A percentile compares a stretch with the other conserved stretches of the same genome.
phyloP scores from a whole-genome alignment of 2,113 vertebrate species.

The Nothobranchius furzeri region DNA sequence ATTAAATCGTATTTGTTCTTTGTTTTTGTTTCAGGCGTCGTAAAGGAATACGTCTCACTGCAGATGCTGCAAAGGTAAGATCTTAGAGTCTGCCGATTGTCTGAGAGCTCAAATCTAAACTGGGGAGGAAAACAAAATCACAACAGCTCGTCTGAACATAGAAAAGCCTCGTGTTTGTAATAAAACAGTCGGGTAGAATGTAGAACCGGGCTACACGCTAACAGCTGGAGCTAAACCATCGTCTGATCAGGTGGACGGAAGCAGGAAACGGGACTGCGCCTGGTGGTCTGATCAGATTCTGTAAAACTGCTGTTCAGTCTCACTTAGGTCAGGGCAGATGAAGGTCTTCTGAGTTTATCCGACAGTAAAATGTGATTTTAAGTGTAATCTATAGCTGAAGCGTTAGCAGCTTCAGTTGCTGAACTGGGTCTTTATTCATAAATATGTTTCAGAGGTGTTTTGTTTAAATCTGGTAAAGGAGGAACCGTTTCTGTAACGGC shows the following conservation, averaged over 20 bases:
- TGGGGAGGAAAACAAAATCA: no score
- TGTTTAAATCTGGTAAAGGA: neutral
- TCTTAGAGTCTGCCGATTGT: no score
- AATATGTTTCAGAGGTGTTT: neutral
- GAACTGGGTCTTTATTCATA: neutral
- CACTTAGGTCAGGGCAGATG: neutral
- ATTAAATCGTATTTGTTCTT: neutral
- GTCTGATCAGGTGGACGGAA: constrained; percentile 27
- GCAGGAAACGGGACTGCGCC: neutral
- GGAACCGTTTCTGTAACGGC: neutral
- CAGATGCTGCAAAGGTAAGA: constrained; percentile 47
- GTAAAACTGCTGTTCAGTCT: neutral
- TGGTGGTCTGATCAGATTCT: constrained; percentile 18
- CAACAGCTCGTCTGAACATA: no score
- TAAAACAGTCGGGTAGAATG: no score
- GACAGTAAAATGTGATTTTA: no score
- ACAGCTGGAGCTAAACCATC: no score
- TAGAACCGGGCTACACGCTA: no score
- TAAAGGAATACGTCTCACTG: constrained; percentile 6
- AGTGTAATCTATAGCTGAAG: neutral
- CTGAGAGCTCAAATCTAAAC: no score
- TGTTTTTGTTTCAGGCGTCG: constrained; percentile 37
- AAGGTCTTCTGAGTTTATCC: neutral
- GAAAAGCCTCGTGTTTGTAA: no score
- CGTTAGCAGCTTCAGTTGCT: neutral